Base-by-base conservation (phyloP, 2,888 invertebrate species). In the Cyclophora albipunctata region DNA sequence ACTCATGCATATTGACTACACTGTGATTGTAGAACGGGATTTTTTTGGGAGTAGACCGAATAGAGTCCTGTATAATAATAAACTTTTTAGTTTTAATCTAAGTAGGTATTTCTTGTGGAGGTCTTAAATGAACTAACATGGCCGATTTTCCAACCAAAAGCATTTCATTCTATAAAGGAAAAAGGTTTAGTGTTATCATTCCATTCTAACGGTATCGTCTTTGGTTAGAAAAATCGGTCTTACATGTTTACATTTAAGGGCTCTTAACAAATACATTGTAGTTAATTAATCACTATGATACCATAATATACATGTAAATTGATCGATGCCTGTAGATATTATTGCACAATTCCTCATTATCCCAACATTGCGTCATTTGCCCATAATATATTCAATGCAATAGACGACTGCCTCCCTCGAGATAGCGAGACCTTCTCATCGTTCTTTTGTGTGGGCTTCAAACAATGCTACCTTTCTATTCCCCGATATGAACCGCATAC, bases 381-480 rank as follows among this genome's bases (percentile, higher is more conserved):
- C 54, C 49, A 50, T 54, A 54, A 57, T 54, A 52, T 55, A 56
- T 56, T 51, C 52, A 55, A 51, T 59, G 57, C 58, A 55, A 55
- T 52, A 55, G 51, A 40, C 46, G 34, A 34, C 55, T 43, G 52
- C 57, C 51, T 70, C 73, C 63, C 67, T 59, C 53, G 72, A 70
- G 72, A 70, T 62, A 63, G 58, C 53, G 50, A 64, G 67, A 73
- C 71, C 71, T 67, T 65, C 62, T 67, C 57, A 58, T 58, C 60
- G 64, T 60, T 20, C 68, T 69, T 65, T 72, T 72, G 75, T 73
- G 72, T 75, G 67, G 71, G 69, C 54, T 66, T 49, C 45, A 61
- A 67, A 78, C 78, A 78, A 78, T 75, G 66, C 71, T 57, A 64
- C 67, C 74, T 77, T 74, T 80, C 75, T 73, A 78, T 71, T 66